Evolutionary conservation across 2,888 invertebrate species (phyloP), one percentile per base, ranked within the genome.

Genomic region (Hypsopygia costalis): DNA sequence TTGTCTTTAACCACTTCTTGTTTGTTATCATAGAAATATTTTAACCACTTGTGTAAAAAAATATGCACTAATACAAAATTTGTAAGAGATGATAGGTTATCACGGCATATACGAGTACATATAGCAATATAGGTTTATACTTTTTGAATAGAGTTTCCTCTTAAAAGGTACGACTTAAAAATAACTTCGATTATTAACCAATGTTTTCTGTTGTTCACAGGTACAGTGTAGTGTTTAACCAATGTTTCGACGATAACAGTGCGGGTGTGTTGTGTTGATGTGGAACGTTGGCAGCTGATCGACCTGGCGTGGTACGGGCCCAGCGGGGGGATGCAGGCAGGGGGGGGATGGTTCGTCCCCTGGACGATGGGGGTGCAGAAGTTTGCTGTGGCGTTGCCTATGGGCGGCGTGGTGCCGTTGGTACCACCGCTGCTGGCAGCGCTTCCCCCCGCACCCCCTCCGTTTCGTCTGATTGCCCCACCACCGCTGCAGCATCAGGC

Each of bases 251-350:
- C 60, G 66, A 58, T 61, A 63, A 51, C 48, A 55, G 75, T 68
- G 63, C 47, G 49, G 52, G 63, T 63, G 69, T 50, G 62, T 55
- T 56, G 68, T 55, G 66, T 81, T 73, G 59, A 81, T 82, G 83
- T 72, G 81, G 76, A 58, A 57, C 59, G 56, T 43, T 51, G 16
- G 16, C 4, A 75, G 76, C 58, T 75, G 75, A 79, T 79, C 81
- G 79, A 64, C 73, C 86, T 88, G 87, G 88, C 87, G 83, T 88
- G 88, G 88, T 87, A 86, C 87, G 82, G 87, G 62, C 66, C 69
- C 58, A 71, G 73, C 34, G 77, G 76, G 60, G 85, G 82, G 63
- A 85, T 83, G 81, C 83, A 83, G 80, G 82, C 81, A 57, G 85
- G 83, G 49, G 86, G 82, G 44, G 87, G 87, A 34, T 86, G 87